Evolutionary conservation across 1,140 invertebrate genomes (phyloP), one percentile per base, ranked within the genome.

Genomic region (Bombus difficillimus): DNA sequence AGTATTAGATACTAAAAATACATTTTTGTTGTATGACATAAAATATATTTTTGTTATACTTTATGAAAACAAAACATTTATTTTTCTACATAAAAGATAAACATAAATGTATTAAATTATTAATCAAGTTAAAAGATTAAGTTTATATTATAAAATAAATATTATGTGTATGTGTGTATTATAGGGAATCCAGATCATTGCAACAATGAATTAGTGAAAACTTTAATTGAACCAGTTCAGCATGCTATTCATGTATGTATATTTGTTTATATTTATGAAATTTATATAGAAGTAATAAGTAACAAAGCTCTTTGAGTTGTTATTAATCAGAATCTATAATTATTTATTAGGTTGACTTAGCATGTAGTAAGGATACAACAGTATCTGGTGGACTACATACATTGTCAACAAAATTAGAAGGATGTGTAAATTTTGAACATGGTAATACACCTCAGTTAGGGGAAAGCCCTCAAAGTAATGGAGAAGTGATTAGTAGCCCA

Each of bases 381-480:
- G 22, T 84, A 28, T 89, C 91, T 8, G 82, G 83, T 18, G 78
- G 77, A 28, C 86, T 91, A 62, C 85, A 88, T 53, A 22, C 77
- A 32, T 81, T 92, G 39, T 68, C 89, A 2, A 77, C 81, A 37
- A 84, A 87, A 74, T 28, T 85, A 25, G 92, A 94, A 47, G 93
- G 92, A 82, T 93, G 91, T 47, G 87, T 92, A 12, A 94, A 93
- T 81, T 92, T 93, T 10, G 91, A 91, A 15, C 94, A 91, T 72
- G 25, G 59, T n/a, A 93, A 93, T n/a, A 94, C 90, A 18, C 93
- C 94, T 1, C 91, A 92, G 76, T 75, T 94, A 18, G 94, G 93
- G 4, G 93, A 95, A 69, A 94, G 94, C 34, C 93, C 93, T 1
- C 93, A 94, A 74, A 93, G 92, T 62, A 92, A 86, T 71, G 93